Evolutionary conservation across 2,113 vertebrate species (phyloP).

Genomic region (Cheirogaleus medius): DNA sequence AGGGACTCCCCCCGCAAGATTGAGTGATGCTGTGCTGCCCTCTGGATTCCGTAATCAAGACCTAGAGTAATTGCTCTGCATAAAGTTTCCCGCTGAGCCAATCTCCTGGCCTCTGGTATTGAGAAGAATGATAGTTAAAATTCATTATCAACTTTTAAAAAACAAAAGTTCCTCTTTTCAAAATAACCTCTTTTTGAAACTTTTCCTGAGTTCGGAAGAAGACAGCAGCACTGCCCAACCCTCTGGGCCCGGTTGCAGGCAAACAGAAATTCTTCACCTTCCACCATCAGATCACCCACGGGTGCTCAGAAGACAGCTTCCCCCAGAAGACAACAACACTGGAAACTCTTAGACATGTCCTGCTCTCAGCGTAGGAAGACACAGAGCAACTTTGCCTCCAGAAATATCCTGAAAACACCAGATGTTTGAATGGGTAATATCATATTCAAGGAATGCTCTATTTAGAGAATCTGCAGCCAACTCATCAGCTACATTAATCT

Average conservation of each 20-base stretch:
- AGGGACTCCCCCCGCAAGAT: neutral
- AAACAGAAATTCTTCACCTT: slow-evolving; percentile 9
- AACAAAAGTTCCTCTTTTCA: neutral
- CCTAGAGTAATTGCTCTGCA: slow-evolving; percentile 49
- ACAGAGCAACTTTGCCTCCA: slow-evolving; percentile 52
- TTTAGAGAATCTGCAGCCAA: slow-evolving; percentile 62
- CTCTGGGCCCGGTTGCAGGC: neutral
- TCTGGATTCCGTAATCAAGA: slow-evolving; percentile 2
- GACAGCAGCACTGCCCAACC: neutral
- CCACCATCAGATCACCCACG: neutral
- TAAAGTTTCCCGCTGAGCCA: slow-evolving; percentile 7
- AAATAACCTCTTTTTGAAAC: neutral
- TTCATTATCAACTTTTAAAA: neutral
- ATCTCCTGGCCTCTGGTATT: neutral
- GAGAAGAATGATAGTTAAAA: slow-evolving; percentile 2
- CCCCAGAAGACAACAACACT: neutral
- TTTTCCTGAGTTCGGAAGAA: neutral
- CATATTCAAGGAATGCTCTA: slow-evolving; percentile 61
- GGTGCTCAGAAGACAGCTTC: slow-evolving; percentile 34
- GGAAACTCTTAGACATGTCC: neutral
- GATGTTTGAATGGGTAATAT: slow-evolving; percentile 69
- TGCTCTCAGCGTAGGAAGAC: slow-evolving; percentile 46
- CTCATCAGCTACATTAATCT: slow-evolving; percentile 62
- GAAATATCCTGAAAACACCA: slow-evolving; percentile 73
- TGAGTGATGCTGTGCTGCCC: slow-evolving; percentile 3